A percentile compares a stretch with the other conserved stretches of the same genome.
These are phyloP conservation scores for Drosophila nebulosa DNA, from an alignment of 1,140 invertebrate genomes.

Conservation along the genomic window DNA sequence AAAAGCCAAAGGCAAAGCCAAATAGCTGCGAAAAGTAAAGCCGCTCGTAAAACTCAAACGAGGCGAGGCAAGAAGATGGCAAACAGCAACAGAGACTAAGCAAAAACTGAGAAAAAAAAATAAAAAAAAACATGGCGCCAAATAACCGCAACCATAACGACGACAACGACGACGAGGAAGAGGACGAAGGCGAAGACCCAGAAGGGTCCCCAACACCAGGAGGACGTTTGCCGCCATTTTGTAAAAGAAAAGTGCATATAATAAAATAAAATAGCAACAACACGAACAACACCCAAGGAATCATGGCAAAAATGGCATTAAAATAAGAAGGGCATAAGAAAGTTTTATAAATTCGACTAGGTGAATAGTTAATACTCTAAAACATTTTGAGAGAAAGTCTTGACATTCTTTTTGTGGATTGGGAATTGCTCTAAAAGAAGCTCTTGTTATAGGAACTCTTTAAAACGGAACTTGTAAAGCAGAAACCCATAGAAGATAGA, in stretches of 20 bases:
- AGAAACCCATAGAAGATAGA: no score
- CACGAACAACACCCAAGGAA: constrained; percentile 41
- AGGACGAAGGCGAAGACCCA: not conserved
- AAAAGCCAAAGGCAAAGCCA: constrained; percentile 65
- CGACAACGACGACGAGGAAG: constrained; percentile 41
- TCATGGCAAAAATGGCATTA: constrained; percentile 64
- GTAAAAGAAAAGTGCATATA: constrained; percentile 79
- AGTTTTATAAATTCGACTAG: not conserved
- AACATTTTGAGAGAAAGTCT: no score
- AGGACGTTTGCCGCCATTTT: constrained; percentile 76
- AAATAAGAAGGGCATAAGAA: constrained; percentile 23
- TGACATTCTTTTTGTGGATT: no score
- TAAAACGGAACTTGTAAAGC: no score
- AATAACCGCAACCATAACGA: constrained; percentile 78
- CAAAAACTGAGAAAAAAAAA: not conserved
- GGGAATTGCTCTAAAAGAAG: not conserved
- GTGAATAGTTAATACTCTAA: constrained; percentile 29
- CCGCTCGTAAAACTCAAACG: constrained; percentile 78
- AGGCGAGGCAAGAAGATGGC: constrained; percentile 47
- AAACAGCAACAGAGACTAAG: not conserved
- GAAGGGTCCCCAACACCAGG: not conserved
- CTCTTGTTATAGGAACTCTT: no score
- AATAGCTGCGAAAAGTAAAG: constrained; percentile 79
- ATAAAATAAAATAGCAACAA: constrained; percentile 75
- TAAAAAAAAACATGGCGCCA: constrained; percentile 75